Base-by-base conservation (phyloP, 1,140 invertebrate species). In the Thaumatotibia leucotreta region DNA sequence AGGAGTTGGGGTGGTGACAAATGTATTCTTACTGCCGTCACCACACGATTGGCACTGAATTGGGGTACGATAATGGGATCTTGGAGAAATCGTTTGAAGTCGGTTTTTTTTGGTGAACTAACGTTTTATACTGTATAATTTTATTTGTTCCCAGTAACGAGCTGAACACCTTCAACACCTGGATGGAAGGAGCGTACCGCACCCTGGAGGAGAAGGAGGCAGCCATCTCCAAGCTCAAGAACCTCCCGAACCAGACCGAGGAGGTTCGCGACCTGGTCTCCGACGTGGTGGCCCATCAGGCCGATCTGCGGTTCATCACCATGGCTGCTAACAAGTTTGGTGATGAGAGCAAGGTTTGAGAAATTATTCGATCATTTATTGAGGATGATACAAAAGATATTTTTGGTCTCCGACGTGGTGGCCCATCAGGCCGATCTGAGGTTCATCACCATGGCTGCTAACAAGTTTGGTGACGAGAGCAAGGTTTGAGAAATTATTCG, bases 321-420 rank as follows among this genome's bases (percentile, higher is more conserved):
- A 98, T 99, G 95, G 95, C 97, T 0, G 97, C 97, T 0, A 97
- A 98, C 90, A 98, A 98, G 87, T 99, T 98, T 86, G 94, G 98
- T 33, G 97, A 98, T 77, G 97, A 98, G 85, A 97, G 96, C 78
- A 98, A 97, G 89, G 94, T 95, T 83, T 31, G 27, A 50, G 4
- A 52, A 4, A 29, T 4, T 29, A 29, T 6, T 6, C 6, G 6
- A 29, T 29, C 2, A 4, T 29, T 29, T 29, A 6, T n/a, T n/a
- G n/a, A n/a, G n/a, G n/a, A n/a, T n/a, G n/a, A n/a, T n/a, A n/a
- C n/a, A n/a, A n/a, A n/a, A n/a, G n/a, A n/a, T 29, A 29, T 29
- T 29, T 29, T 29, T 29, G 6, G 1, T 49, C 20, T 10, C 24
- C 39, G 17, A 49, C n/a, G n/a, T n/a, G n/a, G n/a, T n/a, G n/a